Base-by-base conservation (phyloP, 2,888 invertebrate genomes). In the Panopea generosa region DNA sequence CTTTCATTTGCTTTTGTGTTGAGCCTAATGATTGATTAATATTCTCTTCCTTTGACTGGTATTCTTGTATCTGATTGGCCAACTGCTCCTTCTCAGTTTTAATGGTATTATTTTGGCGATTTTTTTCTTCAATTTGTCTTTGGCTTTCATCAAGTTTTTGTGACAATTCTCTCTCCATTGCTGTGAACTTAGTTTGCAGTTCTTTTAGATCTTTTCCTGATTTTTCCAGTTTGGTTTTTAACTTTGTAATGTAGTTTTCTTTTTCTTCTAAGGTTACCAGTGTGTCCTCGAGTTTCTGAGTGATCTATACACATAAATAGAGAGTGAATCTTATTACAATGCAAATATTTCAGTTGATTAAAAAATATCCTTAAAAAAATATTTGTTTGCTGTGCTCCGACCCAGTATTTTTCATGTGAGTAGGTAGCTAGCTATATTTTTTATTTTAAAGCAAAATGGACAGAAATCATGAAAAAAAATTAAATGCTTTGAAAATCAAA, bases 101-200 rank as follows among this genome's bases (percentile, higher is more conserved):
- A 9, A 87, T 60, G 33, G 82, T 83, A n/a, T 50, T 62, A 18
- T 79, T 73, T 20, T 82, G 71, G 18, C 67, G 61, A 22, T 83
- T 81, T 38, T 75, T 81, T 47, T 83, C 81, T 18, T 81, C 84
- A 9, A 82, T 49, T 38, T 82, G 80, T n/a, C 76, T 59, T 24
- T 82, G 77, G 22, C 73, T 52, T 45, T 85, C 84, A 6, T 83
- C 77, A 9, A 87, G 40, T 40, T 79, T 80, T 52, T 61, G 49
- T 43, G 65, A 63, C 1, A 79, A 27, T 20, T 83, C 74, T 65
- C 79, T 77, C 24, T 82, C 80, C 45, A 72, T 77, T 18, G 66
- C 18, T 9, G 63, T 27, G 6, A 71, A 55, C 29, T 78, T 50
- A 0, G 59, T 59, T 27, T 76, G 80, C 7, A 60, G 68, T 47